Evolutionary conservation across 2,888 invertebrate genomes (phyloP).

Genomic region (Melinopterus prodromus): DNA sequence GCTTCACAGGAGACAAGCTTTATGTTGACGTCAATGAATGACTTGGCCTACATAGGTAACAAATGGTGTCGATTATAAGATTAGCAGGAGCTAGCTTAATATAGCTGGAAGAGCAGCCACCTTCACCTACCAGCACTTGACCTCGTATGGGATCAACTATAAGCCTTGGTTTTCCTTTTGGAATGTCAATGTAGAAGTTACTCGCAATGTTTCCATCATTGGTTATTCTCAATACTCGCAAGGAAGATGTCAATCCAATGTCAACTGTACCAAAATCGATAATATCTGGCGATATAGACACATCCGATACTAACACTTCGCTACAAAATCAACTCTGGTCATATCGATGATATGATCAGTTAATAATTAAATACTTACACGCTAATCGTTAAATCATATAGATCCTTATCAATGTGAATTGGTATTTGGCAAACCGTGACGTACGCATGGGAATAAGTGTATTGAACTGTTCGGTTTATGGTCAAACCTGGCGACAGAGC

Average conservation of each 20-base stretch:
- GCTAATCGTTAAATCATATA: slow-evolving; percentile 51
- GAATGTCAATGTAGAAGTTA: slow-evolving; percentile 59
- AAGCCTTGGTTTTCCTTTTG: slow-evolving; percentile 56
- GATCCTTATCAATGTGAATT: slow-evolving; percentile 55
- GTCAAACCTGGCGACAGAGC: slow-evolving; percentile 57
- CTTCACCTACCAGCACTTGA: slow-evolving; percentile 48
- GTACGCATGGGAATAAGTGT: slow-evolving; percentile 52
- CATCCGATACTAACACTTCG: slow-evolving; percentile 46
- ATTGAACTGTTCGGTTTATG: slow-evolving; percentile 53
- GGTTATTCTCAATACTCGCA: slow-evolving; percentile 53
- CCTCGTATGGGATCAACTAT: slow-evolving; percentile 59
- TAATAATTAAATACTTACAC: slow-evolving; percentile 49
- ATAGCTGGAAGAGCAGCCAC: neutral
- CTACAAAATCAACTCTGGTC: slow-evolving; percentile 39
- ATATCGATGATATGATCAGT: slow-evolving; percentile 11
- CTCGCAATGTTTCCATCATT: slow-evolving; percentile 58
- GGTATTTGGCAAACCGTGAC: slow-evolving; percentile 45
- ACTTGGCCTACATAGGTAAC: slow-evolving; percentile 46
- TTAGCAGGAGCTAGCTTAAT: no score
- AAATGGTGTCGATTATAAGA: neutral
- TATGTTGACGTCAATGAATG: slow-evolving; percentile 49
- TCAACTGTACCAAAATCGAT: slow-evolving; percentile 61
- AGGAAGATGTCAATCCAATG: slow-evolving; percentile 55
- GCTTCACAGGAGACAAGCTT: slow-evolving; percentile 56
- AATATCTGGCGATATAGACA: slow-evolving; percentile 51